A percentile compares a stretch with the other conserved stretches of the same genome.
Conservation (phyloP, 2,888 invertebrate genomes). For the Rosalia funebris region DNA sequence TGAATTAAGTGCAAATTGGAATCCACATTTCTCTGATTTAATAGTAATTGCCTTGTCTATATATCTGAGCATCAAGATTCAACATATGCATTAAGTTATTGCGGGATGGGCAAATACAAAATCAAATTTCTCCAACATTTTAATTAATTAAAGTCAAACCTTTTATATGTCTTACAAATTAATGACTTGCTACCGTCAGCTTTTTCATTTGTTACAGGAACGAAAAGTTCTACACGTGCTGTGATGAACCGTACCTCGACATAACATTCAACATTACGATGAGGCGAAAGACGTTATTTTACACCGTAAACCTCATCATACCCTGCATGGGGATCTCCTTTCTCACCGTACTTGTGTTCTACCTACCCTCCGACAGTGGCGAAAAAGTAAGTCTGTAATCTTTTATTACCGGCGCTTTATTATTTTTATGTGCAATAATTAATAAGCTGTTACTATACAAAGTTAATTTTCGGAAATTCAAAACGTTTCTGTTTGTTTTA, state of each 20-base stretch:
- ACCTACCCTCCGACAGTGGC: slow-evolving; percentile 96
- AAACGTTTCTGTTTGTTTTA: too few species aligned
- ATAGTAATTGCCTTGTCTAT: too few species aligned
- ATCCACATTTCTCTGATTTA: too few species aligned
- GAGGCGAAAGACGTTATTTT: slow-evolving; percentile 94
- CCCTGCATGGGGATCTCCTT: slow-evolving; percentile 98
- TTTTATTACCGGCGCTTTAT: slow-evolving; percentile 5
- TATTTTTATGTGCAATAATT: background rate
- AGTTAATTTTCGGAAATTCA: too few species aligned
- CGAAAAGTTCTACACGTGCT: slow-evolving; percentile 95
- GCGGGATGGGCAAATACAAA: too few species aligned
- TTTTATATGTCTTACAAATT: too few species aligned
- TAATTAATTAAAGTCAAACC: too few species aligned
- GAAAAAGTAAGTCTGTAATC: slow-evolving; percentile 88
- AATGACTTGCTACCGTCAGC: background rate
- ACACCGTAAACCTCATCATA: slow-evolving; percentile 96
- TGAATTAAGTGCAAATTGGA: too few species aligned
- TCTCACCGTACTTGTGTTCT: slow-evolving; percentile 96
- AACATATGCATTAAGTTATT: too few species aligned
- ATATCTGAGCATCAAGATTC: too few species aligned
- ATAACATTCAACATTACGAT: slow-evolving; percentile 98
- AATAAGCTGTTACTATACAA: too few species aligned
- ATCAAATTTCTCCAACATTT: too few species aligned
- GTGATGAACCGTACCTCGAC: slow-evolving; percentile 93
- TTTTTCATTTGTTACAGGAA: slow-evolving; percentile 69